Evolutionary conservation across 2,888 invertebrate species (phyloP).

Genomic region (Himalopsyche japonica): DNA sequence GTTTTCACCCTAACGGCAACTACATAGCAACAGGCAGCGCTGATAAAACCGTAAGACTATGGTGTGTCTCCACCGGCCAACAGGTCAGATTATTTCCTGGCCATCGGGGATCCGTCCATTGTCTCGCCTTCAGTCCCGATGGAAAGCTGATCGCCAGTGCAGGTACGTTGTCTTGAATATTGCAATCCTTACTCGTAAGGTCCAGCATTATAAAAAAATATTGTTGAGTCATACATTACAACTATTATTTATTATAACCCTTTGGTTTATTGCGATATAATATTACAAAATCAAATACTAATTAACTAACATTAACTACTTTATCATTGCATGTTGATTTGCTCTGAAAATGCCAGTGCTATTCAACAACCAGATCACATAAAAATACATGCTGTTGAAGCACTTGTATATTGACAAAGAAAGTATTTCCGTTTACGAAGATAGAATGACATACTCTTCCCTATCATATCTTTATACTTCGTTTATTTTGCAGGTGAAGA

Average conservation of each 20-base stretch:
- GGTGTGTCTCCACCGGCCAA: slow-evolving; percentile 83
- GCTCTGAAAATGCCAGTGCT: no score
- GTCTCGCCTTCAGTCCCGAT: slow-evolving; percentile 81
- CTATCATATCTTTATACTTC: no score
- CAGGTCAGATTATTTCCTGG: slow-evolving; percentile 80
- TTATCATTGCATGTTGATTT: no score
- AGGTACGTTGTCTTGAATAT: slow-evolving; percentile 55
- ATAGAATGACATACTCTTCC: no score
- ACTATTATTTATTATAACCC: no score
- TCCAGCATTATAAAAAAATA: no score
- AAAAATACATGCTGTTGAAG: neutral
- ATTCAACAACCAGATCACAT: no score
- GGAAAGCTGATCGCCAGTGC: slow-evolving; percentile 85
- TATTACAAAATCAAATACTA: no score
- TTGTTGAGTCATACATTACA: no score
- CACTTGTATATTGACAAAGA: neutral
- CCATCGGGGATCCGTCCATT: slow-evolving; percentile 73
- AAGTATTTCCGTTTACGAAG: neutral
- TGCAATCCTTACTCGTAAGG: no score
- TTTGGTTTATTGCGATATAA: no score
- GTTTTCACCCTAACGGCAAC: slow-evolving; percentile 89
- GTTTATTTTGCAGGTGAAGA: slow-evolving; percentile 62
- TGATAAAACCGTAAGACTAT: slow-evolving; percentile 86
- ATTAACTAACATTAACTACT: no score
- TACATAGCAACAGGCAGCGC: slow-evolving; percentile 89